phyloP scores from a whole-genome alignment of 2,888 invertebrate genomes.

The Amphipoea lucens region DNA sequence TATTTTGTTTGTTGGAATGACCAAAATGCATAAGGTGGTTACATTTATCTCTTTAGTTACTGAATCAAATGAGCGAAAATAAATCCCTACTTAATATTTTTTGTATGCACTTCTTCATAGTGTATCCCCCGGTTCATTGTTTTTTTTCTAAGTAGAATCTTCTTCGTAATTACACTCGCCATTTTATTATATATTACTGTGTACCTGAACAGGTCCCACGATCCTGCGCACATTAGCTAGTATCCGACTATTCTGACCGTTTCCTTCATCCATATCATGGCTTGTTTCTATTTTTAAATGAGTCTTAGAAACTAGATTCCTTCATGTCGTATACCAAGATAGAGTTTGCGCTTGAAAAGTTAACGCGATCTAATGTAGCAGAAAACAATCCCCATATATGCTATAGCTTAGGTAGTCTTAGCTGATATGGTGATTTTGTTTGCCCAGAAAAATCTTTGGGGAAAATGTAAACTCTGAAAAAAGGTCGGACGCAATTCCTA shows the following conservation, averaged over 20 bases:
- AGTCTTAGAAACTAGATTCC: conserved; percentile 38
- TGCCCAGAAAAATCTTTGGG: no score
- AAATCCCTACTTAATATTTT: not conserved
- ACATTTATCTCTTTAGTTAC: not conserved
- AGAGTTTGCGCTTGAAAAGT: conserved; percentile 11
- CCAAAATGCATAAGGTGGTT: conserved; percentile 2
- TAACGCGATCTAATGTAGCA: not conserved
- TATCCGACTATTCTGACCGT: conserved; percentile 18
- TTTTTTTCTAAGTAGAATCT: not conserved
- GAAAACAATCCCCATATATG: not conserved
- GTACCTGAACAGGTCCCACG: conserved; percentile 5
- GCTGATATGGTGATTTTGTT: not conserved
- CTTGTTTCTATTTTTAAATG: conserved; percentile 46
- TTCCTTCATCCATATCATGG: conserved; percentile 21
- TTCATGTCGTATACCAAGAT: not conserved
- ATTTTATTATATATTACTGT: not conserved
- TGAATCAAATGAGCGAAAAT: not conserved
- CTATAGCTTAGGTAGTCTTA: not conserved
- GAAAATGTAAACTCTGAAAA: conserved; percentile 6
- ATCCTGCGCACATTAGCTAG: conserved; percentile 9
- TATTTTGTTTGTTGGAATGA: conserved; percentile 29
- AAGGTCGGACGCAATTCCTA: conserved; percentile 9
- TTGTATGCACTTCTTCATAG: not conserved
- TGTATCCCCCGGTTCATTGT: no score
- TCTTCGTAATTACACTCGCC: not conserved